Base-by-base conservation (phyloP, 2,113 vertebrate species). In the Pelmatolapia mariae region DNA sequence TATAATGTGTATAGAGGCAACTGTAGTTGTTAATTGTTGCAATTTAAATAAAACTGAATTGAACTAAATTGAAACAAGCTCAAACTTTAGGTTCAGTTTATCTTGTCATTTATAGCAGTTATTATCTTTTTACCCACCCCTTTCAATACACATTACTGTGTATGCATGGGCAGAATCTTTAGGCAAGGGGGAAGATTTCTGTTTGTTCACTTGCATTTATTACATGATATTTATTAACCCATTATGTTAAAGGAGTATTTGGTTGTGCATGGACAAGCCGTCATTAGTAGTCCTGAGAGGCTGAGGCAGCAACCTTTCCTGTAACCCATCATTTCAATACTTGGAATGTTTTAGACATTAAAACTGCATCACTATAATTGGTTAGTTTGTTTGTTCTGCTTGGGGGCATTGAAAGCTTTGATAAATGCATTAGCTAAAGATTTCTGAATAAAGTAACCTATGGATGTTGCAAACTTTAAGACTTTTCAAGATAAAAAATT, bases 361-460 rank as follows among this genome's bases (percentile, higher is more conserved):
- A 76, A 76, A 4, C 43, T 76, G 43, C 10, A 76, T 5, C 26
- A 19, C 24, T 76, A 50, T 76, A 11, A 31, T 19, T 0, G 43
- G 71, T 19, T 1, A 50, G 71, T 50, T 50, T 12, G 24, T 76
- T 76, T 76, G 9, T 19, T 26, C 13, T 73, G 61, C 61, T 36
- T n/a, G 31, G 61, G 61, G 18, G 18, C 61, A 38, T 66, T 66
- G 61, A 50, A 78, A 78, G 26, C 73, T 52, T 76, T 31, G 24
- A 31, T 50, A 31, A 50, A 18, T 12, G 24, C 2, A 29, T 76
- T 0, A 76, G 16, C 22, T 29, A 47, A 76, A 7, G 24, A 47
- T 50, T 47, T 76, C n/a, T 0, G 0, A 16, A 45, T 26, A 47
- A 26, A 47, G 68, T 76, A 78, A 78, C 6, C 7, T 0, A 31